A percentile compares a stretch with the other conserved stretches of the same genome.
phyloP scores from a whole-genome alignment of 2,797 vertebrate genomes.

The Kryptolebias ocellatus region DNA sequence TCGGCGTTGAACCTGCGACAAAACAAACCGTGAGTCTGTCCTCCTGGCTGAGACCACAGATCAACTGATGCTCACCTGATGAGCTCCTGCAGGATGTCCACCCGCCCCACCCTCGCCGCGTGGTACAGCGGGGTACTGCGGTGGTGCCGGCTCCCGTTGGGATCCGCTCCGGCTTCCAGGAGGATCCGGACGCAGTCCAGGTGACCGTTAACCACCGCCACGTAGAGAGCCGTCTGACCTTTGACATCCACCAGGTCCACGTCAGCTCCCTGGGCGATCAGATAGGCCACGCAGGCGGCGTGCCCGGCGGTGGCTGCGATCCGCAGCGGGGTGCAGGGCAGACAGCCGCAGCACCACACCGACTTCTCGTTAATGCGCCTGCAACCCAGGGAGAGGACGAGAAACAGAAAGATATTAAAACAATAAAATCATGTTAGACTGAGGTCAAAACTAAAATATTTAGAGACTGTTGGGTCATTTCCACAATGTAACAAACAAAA shows the following conservation, averaged over 20 bases:
- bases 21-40: neutral
- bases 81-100: slow-evolving; percentile 89
- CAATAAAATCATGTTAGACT: neutral
- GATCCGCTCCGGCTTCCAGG: slow-evolving; percentile 90
- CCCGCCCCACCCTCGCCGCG: slow-evolving; percentile 86
- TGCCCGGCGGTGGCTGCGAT: slow-evolving; percentile 93
- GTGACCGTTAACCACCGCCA: slow-evolving; percentile 93
- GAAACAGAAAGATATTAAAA: no score
- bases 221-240: slow-evolving; percentile 92
- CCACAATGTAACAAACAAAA: no score
- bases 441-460: neutral
- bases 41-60: neutral
- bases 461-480: no score
- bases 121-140: slow-evolving; percentile 95
- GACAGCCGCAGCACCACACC: slow-evolving; percentile 93
- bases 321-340: slow-evolving; percentile 92
- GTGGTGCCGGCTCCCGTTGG: slow-evolving; percentile 93
- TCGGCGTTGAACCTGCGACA: slow-evolving; percentile 88
- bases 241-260: slow-evolving; percentile 95
- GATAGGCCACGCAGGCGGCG: slow-evolving; percentile 86
- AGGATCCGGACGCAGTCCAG: slow-evolving; percentile 91
- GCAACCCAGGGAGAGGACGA: neutral
- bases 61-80: slow-evolving; percentile 82
- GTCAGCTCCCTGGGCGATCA: slow-evolving; percentile 89
- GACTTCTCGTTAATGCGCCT: slow-evolving; percentile 96